Base-by-base conservation (phyloP, 2,113 vertebrate species). In the Dicentrarchus labrax region DNA sequence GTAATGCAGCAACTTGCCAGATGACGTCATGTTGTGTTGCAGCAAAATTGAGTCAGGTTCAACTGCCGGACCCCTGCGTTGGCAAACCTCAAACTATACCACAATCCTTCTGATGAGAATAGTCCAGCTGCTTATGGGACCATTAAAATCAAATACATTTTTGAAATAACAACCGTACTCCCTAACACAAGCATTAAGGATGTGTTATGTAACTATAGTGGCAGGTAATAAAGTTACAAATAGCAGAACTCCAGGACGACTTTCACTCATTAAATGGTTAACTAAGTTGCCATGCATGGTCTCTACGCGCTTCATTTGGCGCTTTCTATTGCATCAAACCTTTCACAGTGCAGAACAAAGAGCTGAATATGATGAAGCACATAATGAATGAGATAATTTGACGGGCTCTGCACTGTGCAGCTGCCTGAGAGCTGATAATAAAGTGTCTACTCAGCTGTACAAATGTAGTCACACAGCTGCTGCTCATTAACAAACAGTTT, bases 361-460 rank as follows among this genome's bases (percentile, higher is more conserved):
- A 30, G 72, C 17, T 41, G 21, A 66, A 67, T 21, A 54, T 17
- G 47, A 36, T 15, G 16, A 66, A n/a, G 59, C 54, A 47, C 21
- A 53, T 59, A 48, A 77, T 56, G 41, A 82, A 67, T 22, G 47
- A 41, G 47, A 78, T 64, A 59, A 36, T 66, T 62, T 69, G 19
- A 30, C 53, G 30, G 24, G 6, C 30, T 56, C 69, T 47, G 66
- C 51, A 54, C 62, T n/a, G 24, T 72, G 78, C 75, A 75, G 72
- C 86, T 75, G 69, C 67, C 67, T 53, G 4, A 16, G 22, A 65
- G 56, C 39, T 62, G 45, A 83, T 81, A 79, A 89, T 82, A 73
- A 81, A 87, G 77, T 24, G 73, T 76, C 70, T 43, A 54, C 80
- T 91, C 82, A 88, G 66, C 84, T 78, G 76, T 64, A 83, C 19